A percentile compares a stretch with the other conserved stretches of the same genome.
phyloP scores from a whole-genome alignment of 2,113 vertebrate species.

The Ceyx melanurus region DNA sequence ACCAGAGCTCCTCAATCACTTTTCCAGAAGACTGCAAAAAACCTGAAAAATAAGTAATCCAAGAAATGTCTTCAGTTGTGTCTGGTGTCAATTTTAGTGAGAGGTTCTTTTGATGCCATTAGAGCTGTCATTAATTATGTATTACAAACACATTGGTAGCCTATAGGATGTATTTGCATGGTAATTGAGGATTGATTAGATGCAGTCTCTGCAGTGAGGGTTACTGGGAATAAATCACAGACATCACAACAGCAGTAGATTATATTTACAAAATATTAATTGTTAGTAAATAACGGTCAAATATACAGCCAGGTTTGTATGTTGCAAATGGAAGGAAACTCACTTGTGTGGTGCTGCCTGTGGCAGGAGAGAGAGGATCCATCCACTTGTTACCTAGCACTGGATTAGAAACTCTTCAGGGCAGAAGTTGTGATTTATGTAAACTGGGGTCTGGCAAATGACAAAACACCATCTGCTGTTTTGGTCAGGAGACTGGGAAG shows the following conservation, averaged over 20 bases:
- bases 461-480: not conserved
- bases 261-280: conserved; percentile 48
- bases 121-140: conserved; percentile 56
- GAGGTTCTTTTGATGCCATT: conserved; percentile 20
- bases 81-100: conserved; percentile 15
- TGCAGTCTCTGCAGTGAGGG: conserved; percentile 39
- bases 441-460: not conserved
- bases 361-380: not conserved
- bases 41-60: conserved; percentile 1
- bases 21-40: not conserved
- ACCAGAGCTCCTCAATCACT: not conserved
- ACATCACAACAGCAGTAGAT: conserved; percentile 26
- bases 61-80: not conserved
- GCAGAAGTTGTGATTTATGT: not conserved
- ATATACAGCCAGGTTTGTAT: not conserved
- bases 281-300: conserved; percentile 40
- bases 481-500: not conserved
- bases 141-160: conserved; percentile 38
- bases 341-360: not conserved
- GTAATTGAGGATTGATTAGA: conserved; percentile 66
- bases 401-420: not conserved
- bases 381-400: not conserved
- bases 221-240: conserved; percentile 17
- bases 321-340: not conserved
- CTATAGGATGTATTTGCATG: conserved; percentile 55